Percentiles rank a stretch among this genome's conserved stretches.
Conservation (phyloP, 2,888 invertebrate genomes). For the Nomada ruficornis region DNA sequence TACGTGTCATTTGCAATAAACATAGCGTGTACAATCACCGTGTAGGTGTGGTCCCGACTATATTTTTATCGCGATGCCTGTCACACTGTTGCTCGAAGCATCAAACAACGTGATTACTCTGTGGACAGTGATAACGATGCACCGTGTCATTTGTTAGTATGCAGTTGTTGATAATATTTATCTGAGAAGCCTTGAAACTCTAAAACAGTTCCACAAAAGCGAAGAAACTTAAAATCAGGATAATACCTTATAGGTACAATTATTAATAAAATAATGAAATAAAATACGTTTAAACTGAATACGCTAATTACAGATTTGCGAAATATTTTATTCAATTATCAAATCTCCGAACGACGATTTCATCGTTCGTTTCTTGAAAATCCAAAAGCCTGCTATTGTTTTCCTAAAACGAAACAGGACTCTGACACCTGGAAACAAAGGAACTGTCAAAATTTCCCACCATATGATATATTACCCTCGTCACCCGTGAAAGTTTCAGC, state of each 20-base stretch:
- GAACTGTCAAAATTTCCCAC: not conserved
- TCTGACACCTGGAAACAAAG: not conserved
- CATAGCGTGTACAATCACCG: conserved; percentile 24
- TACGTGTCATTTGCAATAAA: conserved; percentile 50
- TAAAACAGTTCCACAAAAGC: too few relatives aligned
- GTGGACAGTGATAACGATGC: not conserved
- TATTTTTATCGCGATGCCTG: conserved; percentile 23
- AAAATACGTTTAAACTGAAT: too few relatives aligned
- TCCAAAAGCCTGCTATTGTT: not conserved
- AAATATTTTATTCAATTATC: too few relatives aligned
- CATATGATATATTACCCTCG: not conserved
- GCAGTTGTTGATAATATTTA: not conserved
- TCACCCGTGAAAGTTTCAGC: not conserved
- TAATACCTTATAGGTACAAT: too few relatives aligned
- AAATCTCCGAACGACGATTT: too few relatives aligned
- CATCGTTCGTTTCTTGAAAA: too few relatives aligned
- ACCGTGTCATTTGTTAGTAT: not conserved
- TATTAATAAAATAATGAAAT: too few relatives aligned
- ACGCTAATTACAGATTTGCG: too few relatives aligned
- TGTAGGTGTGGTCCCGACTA: conserved; percentile 36
- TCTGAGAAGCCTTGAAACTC: not conserved
- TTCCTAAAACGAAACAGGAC: not conserved
- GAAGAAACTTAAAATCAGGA: too few relatives aligned
- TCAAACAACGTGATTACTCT: conserved; percentile 15
- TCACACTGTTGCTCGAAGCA: not conserved